phyloP scores from a whole-genome alignment of 2,113 vertebrate species.

The Bambusicola thoracicus region DNA sequence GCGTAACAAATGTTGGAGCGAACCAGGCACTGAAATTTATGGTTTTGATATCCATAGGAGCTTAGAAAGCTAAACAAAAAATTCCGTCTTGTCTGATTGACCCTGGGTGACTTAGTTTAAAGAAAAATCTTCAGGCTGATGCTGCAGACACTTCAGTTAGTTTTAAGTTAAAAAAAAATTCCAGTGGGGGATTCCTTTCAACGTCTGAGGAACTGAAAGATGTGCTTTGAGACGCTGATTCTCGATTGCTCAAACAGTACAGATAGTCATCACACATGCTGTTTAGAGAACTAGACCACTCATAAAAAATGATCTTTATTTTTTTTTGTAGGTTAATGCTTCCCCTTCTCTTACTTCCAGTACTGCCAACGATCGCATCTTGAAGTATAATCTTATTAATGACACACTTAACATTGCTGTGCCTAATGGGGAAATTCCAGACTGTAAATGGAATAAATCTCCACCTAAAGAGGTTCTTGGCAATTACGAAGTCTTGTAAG shows the following conservation, averaged over 20 bases:
- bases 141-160: not conserved
- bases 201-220: slow-evolving; percentile 44
- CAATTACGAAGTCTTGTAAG: slow-evolving; percentile 96
- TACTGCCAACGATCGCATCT: slow-evolving; percentile 95
- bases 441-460: slow-evolving; percentile 93
- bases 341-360: slow-evolving; percentile 97
- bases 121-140: not conserved
- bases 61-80: not conserved
- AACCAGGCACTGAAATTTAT: not conserved
- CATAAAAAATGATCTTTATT: not conserved
- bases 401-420: slow-evolving; percentile 96
- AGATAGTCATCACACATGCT: not conserved
- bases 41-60: not conserved
- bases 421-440: slow-evolving; percentile 93
- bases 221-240: not conserved
- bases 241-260: not conserved
- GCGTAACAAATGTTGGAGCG: not conserved
- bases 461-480: slow-evolving; percentile 92
- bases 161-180: not conserved
- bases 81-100: not conserved
- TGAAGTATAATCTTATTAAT: slow-evolving; percentile 98
- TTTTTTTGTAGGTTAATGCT: slow-evolving; percentile 88
- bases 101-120: not conserved
- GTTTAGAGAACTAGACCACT: not conserved
- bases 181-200: slow-evolving; percentile 20